phyloP scores from a whole-genome alignment of 2,113 vertebrate species.

The Gobiocypris rarus region DNA sequence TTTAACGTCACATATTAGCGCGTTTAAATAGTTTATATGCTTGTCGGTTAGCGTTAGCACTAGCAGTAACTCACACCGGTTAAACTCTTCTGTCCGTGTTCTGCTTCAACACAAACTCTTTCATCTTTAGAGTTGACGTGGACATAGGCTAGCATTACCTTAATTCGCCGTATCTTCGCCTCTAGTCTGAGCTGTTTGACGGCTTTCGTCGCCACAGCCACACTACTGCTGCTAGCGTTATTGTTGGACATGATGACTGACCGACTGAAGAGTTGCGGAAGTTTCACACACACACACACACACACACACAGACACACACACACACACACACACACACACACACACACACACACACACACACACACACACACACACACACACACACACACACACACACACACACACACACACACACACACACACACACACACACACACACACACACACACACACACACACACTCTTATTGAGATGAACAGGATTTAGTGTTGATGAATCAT shows the following conservation, averaged over 20 bases:
- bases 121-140: neutral
- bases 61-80: neutral
- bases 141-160: slow-evolving; percentile 69
- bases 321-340: no score
- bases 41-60: slow-evolving; percentile 11
- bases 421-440: no score
- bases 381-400: no score
- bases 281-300: neutral
- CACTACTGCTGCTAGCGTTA: slow-evolving; percentile 74
- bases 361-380: no score
- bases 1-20: neutral
- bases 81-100: neutral
- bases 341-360: no score
- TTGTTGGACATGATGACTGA: slow-evolving; percentile 76
- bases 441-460: no score
- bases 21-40: neutral
- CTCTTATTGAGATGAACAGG: no score
- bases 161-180: slow-evolving; percentile 74
- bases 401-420: no score
- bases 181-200: slow-evolving; percentile 79
- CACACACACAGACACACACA: neutral
- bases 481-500: no score
- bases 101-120: neutral
- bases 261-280: slow-evolving; percentile 6
- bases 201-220: slow-evolving; percentile 71